A percentile compares a stretch with the other conserved stretches of the same genome.
Conservation (phyloP, 2,888 invertebrate genomes). For the Blomia tropicalis region DNA sequence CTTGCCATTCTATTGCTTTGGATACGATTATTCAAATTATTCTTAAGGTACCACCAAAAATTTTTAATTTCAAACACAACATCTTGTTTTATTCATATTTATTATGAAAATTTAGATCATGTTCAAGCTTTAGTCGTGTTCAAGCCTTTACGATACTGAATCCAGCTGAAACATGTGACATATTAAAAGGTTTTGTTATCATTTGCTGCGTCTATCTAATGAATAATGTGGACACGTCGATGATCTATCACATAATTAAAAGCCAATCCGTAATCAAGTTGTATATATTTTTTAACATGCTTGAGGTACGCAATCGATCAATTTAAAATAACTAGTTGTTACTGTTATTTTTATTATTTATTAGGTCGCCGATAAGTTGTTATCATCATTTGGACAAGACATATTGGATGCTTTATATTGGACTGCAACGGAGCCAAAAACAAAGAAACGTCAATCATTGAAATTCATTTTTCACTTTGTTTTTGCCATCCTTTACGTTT, state of each 20-base stretch:
- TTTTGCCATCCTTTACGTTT: conserved; percentile 81
- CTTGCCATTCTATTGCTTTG: conserved; percentile 68
- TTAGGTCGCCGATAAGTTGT: conserved; percentile 65
- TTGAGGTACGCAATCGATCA: conserved; percentile 52
- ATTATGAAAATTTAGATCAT: background rate
- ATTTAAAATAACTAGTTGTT: background rate
- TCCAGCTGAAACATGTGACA: conserved; percentile 85
- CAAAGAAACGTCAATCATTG: conserved; percentile 52
- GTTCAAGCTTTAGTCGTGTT: background rate
- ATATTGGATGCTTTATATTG: conserved; percentile 93
- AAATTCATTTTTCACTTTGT: conserved; percentile 74
- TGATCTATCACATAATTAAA: conserved; percentile 74
- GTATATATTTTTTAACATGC: conserved; percentile 98
- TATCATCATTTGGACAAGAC: conserved; percentile 94
- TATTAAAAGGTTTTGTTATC: conserved; percentile 77
- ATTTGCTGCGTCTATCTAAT: conserved; percentile 63
- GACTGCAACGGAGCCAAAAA: conserved; percentile 90
- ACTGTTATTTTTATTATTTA: conserved; percentile 20
- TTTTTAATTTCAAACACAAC: background rate
- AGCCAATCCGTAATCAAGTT: conserved; percentile 97
- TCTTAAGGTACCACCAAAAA: conserved; percentile 24
- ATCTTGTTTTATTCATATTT: background rate
- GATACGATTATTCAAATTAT: conserved; percentile 48
- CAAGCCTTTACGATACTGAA: conserved; percentile 43
- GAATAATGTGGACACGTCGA: conserved; percentile 86